Base-by-base conservation (phyloP, 35 echinoderm and acorn worm species). In the Ophioderma brevispina region DNA sequence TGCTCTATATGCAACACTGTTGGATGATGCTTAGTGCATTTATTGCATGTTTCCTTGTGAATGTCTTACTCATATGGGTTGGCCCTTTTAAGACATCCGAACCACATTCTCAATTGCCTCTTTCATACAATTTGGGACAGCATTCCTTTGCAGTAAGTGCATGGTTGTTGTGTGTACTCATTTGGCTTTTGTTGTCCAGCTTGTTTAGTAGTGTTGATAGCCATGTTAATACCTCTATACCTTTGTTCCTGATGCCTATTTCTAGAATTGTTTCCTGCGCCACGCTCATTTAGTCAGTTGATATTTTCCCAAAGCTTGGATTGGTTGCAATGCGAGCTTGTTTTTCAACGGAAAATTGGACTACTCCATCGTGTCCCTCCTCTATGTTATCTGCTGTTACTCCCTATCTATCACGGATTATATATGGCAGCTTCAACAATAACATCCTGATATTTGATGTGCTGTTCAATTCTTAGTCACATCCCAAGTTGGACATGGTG, bases 41-140 rank as follows among this genome's bases (percentile, higher is more conserved):
- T 63, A 14, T 87, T 78, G 46, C 91, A 92, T 14, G 28, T 33
- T 40, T 33, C n/a, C 46, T 80, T 31, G 40, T 78, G 43, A 76
- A 81, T 40, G 79, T 38, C 40, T 55, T 55, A 31, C 40, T 36
- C 30, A 80, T 25, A 40, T 86, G 82, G 23, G 40, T 83, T n/a
- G 14, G 43, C 79, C 38, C 76, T 36, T 28, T 79, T 50, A 35
- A 86, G 38, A 39, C 90, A 92, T 13, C 84, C 41, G 76, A 86
- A 92, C 43, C 90, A 92, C 18, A 92, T 49, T 46, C 82, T 38
- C 40, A 86, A 80, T 33, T n/a, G n/a, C n/a, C n/a, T 36, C 35
- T 80, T 39, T 92, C 19, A 35, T n/a, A 35, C 49, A 25, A 31
- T 59, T 77, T 52, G 49, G 19, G 31, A 56, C 70, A 13, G 52